A percentile compares a stretch with the other conserved stretches of the same genome.
phyloP scores from a whole-genome alignment of 2,888 invertebrate species.

The Philaethria dido region DNA sequence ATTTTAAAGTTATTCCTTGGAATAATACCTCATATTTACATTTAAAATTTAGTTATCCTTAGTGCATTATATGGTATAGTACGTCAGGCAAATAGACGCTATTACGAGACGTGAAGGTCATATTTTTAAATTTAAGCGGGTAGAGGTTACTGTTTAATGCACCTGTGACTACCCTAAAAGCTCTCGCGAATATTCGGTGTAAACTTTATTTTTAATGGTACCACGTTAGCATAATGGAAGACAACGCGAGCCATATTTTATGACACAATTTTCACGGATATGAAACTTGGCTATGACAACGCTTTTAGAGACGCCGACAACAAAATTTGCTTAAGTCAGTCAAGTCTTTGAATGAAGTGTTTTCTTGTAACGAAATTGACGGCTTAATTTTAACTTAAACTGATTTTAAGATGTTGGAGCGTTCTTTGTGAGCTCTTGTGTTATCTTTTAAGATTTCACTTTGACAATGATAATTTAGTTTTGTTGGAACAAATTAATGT shows the following conservation, averaged over 20 bases:
- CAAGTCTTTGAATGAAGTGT: conserved; percentile 48
- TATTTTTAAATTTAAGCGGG: conserved; percentile 73
- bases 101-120: conserved; percentile 53
- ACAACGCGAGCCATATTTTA: conserved; percentile 75
- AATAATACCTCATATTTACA: background rate
- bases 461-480: conserved; percentile 26
- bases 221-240: conserved; percentile 76
- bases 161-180: conserved; percentile 79
- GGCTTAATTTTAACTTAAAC: conserved; percentile 44
- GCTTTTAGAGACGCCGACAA: conserved; percentile 63
- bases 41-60: conserved; percentile 15
- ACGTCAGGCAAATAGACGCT: conserved; percentile 40
- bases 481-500: conserved; percentile 17
- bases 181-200: conserved; percentile 69
- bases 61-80: conserved; percentile 35
- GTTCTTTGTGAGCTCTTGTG: conserved; percentile 28
- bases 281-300: conserved; percentile 71
- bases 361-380: conserved; percentile 48
- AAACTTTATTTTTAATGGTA: conserved; percentile 79
- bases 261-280: conserved; percentile 75
- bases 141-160: conserved; percentile 70
- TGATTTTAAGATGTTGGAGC: conserved; percentile 33
- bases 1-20: background rate
- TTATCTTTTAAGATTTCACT: conserved; percentile 27
- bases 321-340: conserved; percentile 55